Conservation (phyloP, 2,888 invertebrate species). For the Lasiommata megera region DNA sequence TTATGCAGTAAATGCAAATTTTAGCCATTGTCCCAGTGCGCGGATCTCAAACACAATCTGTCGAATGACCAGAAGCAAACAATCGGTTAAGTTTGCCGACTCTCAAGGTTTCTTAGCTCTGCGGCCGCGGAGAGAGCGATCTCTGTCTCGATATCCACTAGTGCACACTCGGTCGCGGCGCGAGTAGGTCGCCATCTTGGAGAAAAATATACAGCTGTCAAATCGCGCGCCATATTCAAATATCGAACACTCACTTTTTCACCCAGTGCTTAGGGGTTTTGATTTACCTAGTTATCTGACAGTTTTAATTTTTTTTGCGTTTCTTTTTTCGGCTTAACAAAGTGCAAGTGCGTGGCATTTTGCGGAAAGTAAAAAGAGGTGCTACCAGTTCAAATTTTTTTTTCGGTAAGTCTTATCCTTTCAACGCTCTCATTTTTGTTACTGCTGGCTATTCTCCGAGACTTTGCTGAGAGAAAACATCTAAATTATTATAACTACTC, state of each 20-base stretch:
- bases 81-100: conserved; percentile 36
- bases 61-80: conserved; percentile 15
- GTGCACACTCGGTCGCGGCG: conserved; percentile 51
- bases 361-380: conserved; percentile 19
- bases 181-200: conserved; percentile 43
- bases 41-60: neutral
- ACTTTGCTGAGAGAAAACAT: no score
- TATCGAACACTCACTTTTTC: conserved; percentile 3
- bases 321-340: conserved; percentile 10
- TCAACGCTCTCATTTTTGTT: neutral
- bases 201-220: conserved; percentile 46
- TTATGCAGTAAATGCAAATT: neutral
- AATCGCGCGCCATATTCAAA: conserved; percentile 49
- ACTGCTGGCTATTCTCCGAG: no score
- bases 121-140: conserved; percentile 62
- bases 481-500: neutral
- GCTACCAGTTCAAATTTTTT: neutral
- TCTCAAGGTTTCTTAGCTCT: conserved; percentile 52
- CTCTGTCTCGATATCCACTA: conserved; percentile 48
- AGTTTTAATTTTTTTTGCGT: conserved; percentile 13
- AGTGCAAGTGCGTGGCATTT: conserved; percentile 20
- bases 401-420: conserved; percentile 7
- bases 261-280: neutral
- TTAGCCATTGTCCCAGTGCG: neutral
- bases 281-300: neutral